Evolutionary conservation across 1,140 invertebrate species (phyloP).

Genomic region (Drosophila busckii): DNA sequence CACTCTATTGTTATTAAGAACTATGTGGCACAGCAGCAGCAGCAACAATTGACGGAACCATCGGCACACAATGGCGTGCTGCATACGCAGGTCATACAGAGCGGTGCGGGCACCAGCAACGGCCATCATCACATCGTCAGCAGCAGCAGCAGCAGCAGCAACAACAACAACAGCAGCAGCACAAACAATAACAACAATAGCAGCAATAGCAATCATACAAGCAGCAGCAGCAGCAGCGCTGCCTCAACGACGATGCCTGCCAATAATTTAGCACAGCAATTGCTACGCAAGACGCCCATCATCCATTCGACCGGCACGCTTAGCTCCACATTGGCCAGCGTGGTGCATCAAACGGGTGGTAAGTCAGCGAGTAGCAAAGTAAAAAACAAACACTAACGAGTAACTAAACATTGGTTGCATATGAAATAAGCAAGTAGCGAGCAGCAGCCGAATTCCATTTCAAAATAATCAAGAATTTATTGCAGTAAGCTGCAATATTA

Average conservation of each 20-base stretch:
- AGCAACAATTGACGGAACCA: constrained; percentile 19
- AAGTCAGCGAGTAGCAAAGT: constrained; percentile 3
- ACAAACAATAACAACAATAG: constrained; percentile 18
- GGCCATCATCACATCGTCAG: constrained; percentile 17
- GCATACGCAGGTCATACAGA: constrained; percentile 74
- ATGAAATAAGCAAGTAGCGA: too few relatives aligned
- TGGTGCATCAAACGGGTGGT: constrained; percentile 61
- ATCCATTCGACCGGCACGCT: constrained; percentile 66
- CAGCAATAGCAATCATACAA: constrained; percentile 3
- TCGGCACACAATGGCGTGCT: constrained; percentile 44
- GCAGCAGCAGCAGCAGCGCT: constrained; percentile 12
- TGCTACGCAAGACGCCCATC: constrained; percentile 71
- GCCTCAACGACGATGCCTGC: neutral
- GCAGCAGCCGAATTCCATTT: too few relatives aligned
- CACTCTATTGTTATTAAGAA: constrained; percentile 74
- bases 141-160: constrained; percentile 35
- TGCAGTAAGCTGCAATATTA: too few relatives aligned
- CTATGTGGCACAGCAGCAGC: constrained; percentile 59
- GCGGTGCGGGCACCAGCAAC: constrained; percentile 66
- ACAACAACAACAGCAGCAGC: constrained; percentile 3
- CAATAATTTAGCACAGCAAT: constrained; percentile 49
- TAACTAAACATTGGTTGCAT: too few relatives aligned
- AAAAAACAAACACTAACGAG: neutral
- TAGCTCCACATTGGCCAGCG: constrained; percentile 54
- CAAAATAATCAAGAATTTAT: too few relatives aligned